Percentiles rank a stretch among this genome's conserved stretches.
Conservation (phyloP, 2,113 vertebrate genomes). For the Scartelaos histophorus region DNA sequence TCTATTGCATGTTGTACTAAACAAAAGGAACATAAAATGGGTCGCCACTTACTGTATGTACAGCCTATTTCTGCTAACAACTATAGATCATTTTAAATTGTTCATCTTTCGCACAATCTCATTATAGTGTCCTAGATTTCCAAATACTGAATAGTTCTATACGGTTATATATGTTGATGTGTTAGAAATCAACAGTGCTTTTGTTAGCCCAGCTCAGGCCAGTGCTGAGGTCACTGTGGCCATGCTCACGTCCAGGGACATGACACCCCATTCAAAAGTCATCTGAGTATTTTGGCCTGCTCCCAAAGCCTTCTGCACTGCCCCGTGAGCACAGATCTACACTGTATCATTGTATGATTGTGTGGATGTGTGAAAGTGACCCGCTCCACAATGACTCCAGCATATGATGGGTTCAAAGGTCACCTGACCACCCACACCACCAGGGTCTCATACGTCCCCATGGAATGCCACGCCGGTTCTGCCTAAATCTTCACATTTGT, state of each 20-base stretch:
- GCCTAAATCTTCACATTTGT: conserved; percentile 57
- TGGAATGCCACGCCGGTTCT: conserved; percentile 63
- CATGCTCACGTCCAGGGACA: conserved; percentile 2
- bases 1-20: too few relatives aligned
- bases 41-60: too few relatives aligned
- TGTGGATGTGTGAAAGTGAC: conserved; percentile 62
- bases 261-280: neutral
- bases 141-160: neutral
- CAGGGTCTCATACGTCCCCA: conserved; percentile 41
- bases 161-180: neutral
- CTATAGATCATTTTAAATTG: neutral
- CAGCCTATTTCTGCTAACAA: too few relatives aligned
- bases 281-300: conserved; percentile 6
- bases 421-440: conserved; percentile 73
- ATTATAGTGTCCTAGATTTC: neutral
- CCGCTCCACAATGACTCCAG: conserved; percentile 55
- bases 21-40: too few relatives aligned
- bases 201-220: neutral
- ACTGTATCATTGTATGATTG: conserved; percentile 17
- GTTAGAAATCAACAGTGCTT: neutral
- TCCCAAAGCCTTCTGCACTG: conserved; percentile 1
- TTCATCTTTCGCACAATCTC: neutral
- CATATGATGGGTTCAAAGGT: conserved; percentile 69
- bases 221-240: conserved; percentile 1
- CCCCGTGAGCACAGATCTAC: conserved; percentile 20